Evolutionary conservation across 1,140 invertebrate genomes (phyloP), one percentile per base, ranked within the genome.

Genomic region (Bombyx mori): DNA sequence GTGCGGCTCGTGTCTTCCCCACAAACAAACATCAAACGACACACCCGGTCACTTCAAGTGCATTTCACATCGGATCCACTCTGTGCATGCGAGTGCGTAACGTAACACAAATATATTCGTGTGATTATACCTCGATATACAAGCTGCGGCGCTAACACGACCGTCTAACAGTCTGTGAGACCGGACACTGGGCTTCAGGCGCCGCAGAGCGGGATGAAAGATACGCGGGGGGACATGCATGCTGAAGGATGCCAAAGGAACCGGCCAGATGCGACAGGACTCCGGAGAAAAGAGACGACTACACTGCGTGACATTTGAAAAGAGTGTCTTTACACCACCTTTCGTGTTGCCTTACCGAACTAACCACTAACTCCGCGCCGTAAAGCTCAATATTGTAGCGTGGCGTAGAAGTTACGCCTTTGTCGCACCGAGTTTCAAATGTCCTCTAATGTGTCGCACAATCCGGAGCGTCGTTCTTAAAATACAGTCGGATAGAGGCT

Each of bases 301-400:
- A 85, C 79, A 83, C 78, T 79, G 61, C 79, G 82, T 82, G 84
- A 87, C 84, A 85, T 83, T 84, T 82, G 81, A 85, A 86, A 87
- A 86, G 76, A 81, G 76, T 86, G 82, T 85, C 83, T 86, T 75
- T 83, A 82, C 75, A 71, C 58, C 77, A 68, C 71, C 63, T 68
- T 63, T 52, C 57, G 12, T 44, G 22, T 10, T 42, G 7, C 6
- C 48, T 60, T 65, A 6, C n/a, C 49, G 7, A 71, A 60, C 66
- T 44, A 61, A 10, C 46, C 7, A 7, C 53, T 42, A 74, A 62
- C 8, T 5, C 3, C 12, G 1, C 7, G 0, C 0, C 0, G 0
- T 48, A 73, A 77, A 52, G 65, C 68, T 69, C 62, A 44, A 75
- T 54, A 58, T 63, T 73, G 5, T 6, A 18, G 0, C 48, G 6